A percentile compares a stretch with the other conserved stretches of the same genome.
Evolutionary conservation across 2,797 vertebrate genomes (phyloP).

Genomic region (Hyperoplus immaculatus): DNA sequence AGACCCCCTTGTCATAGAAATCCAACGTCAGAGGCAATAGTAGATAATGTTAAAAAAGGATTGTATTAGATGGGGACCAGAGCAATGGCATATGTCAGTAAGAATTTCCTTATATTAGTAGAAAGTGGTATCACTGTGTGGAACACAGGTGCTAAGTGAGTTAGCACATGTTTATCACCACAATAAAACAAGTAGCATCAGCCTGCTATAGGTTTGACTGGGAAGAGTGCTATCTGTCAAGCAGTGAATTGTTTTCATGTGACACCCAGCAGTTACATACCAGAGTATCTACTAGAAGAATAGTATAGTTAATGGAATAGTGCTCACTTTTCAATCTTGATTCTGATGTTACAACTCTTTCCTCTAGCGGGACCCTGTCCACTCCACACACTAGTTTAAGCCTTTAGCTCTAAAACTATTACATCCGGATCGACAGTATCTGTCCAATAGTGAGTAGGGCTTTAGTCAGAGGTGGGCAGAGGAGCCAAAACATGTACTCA

Average conservation of each 20-base stretch:
- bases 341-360: not conserved
- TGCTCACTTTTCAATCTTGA: not conserved
- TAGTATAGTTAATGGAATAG: not conserved
- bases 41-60: not conserved
- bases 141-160: no score
- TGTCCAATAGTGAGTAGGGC: not conserved
- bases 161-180: no score
- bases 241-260: no score
- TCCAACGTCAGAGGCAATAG: not conserved
- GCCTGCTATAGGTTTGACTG: no score
- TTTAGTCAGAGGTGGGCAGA: no score
- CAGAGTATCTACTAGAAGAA: not conserved
- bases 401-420: not conserved
- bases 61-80: not conserved
- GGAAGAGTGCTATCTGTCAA: no score
- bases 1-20: not conserved
- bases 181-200: no score
- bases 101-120: no score
- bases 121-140: no score
- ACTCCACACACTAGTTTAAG: not conserved
- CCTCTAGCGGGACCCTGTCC: not conserved
- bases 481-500: no score
- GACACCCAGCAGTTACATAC: not conserved
- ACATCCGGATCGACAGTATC: not conserved
- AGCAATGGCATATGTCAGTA: no score